Evolutionary conservation across 2,888 invertebrate genomes (phyloP), one percentile per base, ranked within the genome.

Genomic region (Vesta saturnalis): DNA sequence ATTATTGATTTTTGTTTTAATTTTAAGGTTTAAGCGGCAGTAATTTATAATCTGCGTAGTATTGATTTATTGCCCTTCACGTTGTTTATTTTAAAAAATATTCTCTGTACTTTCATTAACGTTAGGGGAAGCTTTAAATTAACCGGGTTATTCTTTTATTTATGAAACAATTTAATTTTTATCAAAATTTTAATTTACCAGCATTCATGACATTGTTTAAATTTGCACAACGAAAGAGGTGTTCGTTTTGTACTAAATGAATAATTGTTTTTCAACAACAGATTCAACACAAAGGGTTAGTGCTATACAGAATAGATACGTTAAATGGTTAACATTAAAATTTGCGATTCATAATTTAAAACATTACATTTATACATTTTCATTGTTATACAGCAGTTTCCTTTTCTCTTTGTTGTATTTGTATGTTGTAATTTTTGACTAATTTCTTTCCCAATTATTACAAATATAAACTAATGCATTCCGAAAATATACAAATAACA

Each of bases 111-210:
- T n/a, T n/a, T 39, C n/a, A 39, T 8, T n/a, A n/a, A 39, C 39
- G 8, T n/a, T 39, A 3, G 8, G 39, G 39, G 39, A 39, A 39
- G n/a, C 39, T 10, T 6, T 39, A 39, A 39, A 39, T 39, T 39
- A 39, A 39, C 39, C 39, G 8, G 2, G n/a, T n/a, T n/a, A n/a
- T 39, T 39, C 39, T 39, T n/a, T n/a, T 39, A 39, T 39, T 39
- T 39, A 39, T 39, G 39, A 39, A 39, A 39, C 39, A 39, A 39
- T 39, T 39, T 39, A 39, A 39, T 39, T 39, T 39, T 39, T 39
- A 39, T 39, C 39, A 39, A 39, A 39, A 39, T 39, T 39, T 39
- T n/a, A 12, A 39, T n/a, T n/a, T 39, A 39, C 39, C 39, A 39
- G 39, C 39, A 39, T 39, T n/a, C 39, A 10, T 12, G 39, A 10